These are phyloP conservation scores for Thymallus thymallus DNA, from an alignment of 2,113 vertebrate species.

Conservation along the genomic window DNA sequence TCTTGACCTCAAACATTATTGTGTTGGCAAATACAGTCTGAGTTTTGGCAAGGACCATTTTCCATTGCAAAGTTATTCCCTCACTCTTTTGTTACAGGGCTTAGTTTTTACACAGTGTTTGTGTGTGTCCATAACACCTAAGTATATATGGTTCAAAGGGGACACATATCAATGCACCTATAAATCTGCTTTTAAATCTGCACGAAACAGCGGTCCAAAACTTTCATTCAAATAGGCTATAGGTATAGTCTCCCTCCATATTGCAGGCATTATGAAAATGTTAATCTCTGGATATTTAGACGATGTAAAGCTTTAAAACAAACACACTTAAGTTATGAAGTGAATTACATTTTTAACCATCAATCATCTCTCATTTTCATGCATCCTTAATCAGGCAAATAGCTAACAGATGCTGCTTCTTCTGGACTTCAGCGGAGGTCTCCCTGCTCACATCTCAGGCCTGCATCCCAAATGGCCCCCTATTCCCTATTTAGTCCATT, in stretches of 20 bases:
- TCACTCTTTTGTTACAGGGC: constrained; percentile 49
- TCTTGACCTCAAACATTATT: constrained; percentile 62
- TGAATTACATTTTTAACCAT: constrained; percentile 60
- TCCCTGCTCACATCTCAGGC: constrained; percentile 5
- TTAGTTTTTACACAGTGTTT: constrained; percentile 45
- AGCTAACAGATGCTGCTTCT: constrained; percentile 63
- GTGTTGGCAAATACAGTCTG: constrained; percentile 43
- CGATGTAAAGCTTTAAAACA: constrained; percentile 49
- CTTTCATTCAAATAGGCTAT: constrained; percentile 8
- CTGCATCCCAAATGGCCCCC: background rate
- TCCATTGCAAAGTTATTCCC: constrained; percentile 61
- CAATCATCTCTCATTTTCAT: constrained; percentile 65
- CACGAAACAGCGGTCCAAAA: constrained; percentile 35
- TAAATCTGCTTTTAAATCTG: constrained; percentile 36
- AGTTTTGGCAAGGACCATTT: constrained; percentile 54
- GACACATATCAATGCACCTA: constrained; percentile 40
- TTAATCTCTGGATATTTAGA: constrained; percentile 29
- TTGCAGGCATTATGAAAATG: constrained; percentile 33
- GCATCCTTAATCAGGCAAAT: constrained; percentile 71
- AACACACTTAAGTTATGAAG: constrained; percentile 56
- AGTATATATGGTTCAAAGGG: constrained; percentile 31
- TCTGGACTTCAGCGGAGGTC: constrained; percentile 49
- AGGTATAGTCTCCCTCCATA: background rate
- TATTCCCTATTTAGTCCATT: too few relatives aligned
- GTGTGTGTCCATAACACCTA: constrained; percentile 56